Conservation (phyloP, 2,113 vertebrate genomes). For the Herpetotheres cachinnans region DNA sequence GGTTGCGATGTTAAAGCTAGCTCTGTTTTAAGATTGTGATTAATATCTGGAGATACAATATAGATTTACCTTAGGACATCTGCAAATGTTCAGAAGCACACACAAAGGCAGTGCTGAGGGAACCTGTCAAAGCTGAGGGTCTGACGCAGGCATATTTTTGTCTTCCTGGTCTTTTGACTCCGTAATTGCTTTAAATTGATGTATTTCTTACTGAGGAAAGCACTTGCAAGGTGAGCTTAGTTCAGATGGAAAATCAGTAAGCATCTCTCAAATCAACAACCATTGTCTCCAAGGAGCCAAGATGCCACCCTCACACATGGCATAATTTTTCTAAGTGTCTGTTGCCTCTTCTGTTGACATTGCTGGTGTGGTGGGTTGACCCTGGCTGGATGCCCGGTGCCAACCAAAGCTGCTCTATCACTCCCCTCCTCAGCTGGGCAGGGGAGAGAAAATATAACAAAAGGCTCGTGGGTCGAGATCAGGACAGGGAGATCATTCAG, state of each 20-base stretch:
- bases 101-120: neutral
- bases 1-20: neutral
- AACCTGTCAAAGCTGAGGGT: neutral
- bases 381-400: neutral
- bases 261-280: neutral
- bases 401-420: neutral
- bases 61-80: neutral
- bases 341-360: neutral
- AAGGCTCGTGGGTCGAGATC: too few species aligned
- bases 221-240: neutral
- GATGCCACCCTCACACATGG: neutral
- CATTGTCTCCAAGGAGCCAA: neutral
- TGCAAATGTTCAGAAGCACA: neutral
- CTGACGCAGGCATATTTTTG: neutral
- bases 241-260: neutral
- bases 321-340: neutral
- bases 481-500: neutral
- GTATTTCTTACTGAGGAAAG: neutral
- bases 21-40: neutral
- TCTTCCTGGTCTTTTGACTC: neutral
- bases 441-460: neutral
- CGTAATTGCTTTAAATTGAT: neutral
- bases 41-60: neutral
- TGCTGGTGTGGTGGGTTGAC: neutral
- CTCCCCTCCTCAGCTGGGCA: neutral